Conservation (phyloP, 2,797 vertebrate species). For the Cyprinella venusta region DNA sequence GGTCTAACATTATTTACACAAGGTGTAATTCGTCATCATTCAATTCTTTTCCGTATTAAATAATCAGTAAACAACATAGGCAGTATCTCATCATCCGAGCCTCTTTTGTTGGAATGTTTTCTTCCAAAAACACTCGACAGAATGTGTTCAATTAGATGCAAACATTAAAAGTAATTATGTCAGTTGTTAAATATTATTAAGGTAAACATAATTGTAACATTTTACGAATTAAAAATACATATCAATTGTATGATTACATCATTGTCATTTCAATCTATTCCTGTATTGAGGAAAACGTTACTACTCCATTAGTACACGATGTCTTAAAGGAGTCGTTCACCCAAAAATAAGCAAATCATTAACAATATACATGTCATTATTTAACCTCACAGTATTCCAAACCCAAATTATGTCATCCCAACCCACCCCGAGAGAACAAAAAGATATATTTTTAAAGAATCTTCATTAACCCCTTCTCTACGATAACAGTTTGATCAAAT, state of each 20-base stretch:
- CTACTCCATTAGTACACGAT: conserved; percentile 29
- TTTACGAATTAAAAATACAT: conserved; percentile 32
- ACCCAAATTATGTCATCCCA: no score
- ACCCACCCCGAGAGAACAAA: not conserved
- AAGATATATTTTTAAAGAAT: not conserved
- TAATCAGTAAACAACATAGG: conserved; percentile 60
- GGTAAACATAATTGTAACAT: conserved; percentile 3
- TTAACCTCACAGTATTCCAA: not conserved
- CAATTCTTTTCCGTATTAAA: conserved; percentile 60
- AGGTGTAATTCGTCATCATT: conserved; percentile 57
- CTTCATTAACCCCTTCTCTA: not conserved
- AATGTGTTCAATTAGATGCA: conserved; percentile 41
- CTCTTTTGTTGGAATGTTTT: conserved; percentile 46
- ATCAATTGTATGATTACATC: conserved; percentile 32
- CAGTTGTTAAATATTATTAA: conserved; percentile 42
- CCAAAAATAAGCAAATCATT: conserved; percentile 1
- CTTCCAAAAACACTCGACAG: no score
- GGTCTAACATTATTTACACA: conserved; percentile 72
- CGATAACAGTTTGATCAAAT: not conserved
- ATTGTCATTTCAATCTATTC: conserved; percentile 32
- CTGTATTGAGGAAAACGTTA: conserved; percentile 14
- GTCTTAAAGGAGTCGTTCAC: not conserved
- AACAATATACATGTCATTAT: not conserved
- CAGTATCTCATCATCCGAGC: conserved; percentile 53
- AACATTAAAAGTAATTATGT: conserved; percentile 21